Evolutionary conservation across 2,113 vertebrate genomes (phyloP), one percentile per base, ranked within the genome.

Genomic region (Gopherus evgoodei): DNA sequence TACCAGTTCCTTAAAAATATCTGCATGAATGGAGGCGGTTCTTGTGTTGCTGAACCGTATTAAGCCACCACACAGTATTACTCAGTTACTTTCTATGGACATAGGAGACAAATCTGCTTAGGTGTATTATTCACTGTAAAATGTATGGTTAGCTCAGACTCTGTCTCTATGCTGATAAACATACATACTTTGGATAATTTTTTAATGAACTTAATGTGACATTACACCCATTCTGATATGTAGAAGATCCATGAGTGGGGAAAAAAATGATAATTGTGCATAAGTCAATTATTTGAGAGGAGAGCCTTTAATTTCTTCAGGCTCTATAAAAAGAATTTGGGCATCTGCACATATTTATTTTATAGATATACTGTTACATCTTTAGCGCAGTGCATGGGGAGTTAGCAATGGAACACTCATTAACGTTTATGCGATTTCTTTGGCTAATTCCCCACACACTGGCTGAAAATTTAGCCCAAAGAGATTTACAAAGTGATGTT

Each of bases 391-490:
- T 96, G 90, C 78, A 9, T 88, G 50, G 93, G 90, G 87, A 98
- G 93, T 97, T 97, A 94, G 44, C 91, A 76, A 94, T 93, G 95
- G 91, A 97, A 87, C 93, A 93, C 89, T 95, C 95, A 91, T 97
- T 98, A 98, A 95, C 4, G 80, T 91, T 97, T 96, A 97, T 97
- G 95, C 94, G 92, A 97, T 97, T 95, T 91, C 95, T 97, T n/a
- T 96, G 95, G 89, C 85, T 98, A 97, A 97, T 98, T 98, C 94
- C 93, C 96, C 76, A 97, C 80, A 93, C 95, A 44, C 91, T 96
- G 87, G 90, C 86, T 93, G 83, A 97, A 98, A 97, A 97, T 98
- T 97, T 97, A 97, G 94, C 94, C 90, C 94, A 97, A 96, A 96
- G 96, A 98, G 86, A 97, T 97, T 96, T 97, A 94, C 95, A 69